phyloP scores from a whole-genome alignment of 2,113 vertebrate species.

The Climacteris rufus region DNA sequence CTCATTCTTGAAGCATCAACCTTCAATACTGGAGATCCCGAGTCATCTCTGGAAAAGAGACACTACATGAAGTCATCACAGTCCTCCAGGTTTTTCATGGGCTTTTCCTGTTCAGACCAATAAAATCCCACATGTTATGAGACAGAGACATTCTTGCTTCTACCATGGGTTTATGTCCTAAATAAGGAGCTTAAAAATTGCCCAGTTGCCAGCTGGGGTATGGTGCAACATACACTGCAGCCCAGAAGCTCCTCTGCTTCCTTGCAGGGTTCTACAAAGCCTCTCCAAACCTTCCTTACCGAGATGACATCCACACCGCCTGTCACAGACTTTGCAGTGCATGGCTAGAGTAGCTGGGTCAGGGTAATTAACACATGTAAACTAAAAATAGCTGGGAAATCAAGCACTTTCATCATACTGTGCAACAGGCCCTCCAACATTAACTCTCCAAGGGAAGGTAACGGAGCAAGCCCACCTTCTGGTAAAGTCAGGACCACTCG shows the following conservation, averaged over 20 bases:
- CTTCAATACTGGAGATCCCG: neutral
- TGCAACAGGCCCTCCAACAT: rapidly evolving
- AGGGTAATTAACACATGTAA: neutral
- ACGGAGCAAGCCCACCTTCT: neutral
- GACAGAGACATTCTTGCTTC: neutral
- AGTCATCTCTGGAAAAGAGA: neutral
- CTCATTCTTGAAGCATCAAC: neutral
- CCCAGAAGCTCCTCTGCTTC: neutral
- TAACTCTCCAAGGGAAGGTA: neutral
- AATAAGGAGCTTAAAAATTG: neutral
- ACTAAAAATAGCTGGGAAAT: neutral
- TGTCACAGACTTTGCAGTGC: neutral
- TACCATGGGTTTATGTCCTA: neutral
- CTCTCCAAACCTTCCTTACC: neutral
- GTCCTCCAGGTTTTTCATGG: neutral
- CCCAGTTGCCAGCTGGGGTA: neutral
- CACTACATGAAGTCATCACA: neutral
- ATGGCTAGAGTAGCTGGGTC: neutral
- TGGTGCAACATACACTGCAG: neutral
- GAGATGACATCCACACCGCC: rapidly evolving
- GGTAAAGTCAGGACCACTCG: neutral
- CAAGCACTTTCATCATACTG: neutral
- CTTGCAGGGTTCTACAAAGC: neutral
- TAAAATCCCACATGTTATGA: neutral
- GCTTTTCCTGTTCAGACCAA: neutral